phyloP scores from a whole-genome alignment of 2,797 vertebrate genomes.

The Adelosebastes latens region DNA sequence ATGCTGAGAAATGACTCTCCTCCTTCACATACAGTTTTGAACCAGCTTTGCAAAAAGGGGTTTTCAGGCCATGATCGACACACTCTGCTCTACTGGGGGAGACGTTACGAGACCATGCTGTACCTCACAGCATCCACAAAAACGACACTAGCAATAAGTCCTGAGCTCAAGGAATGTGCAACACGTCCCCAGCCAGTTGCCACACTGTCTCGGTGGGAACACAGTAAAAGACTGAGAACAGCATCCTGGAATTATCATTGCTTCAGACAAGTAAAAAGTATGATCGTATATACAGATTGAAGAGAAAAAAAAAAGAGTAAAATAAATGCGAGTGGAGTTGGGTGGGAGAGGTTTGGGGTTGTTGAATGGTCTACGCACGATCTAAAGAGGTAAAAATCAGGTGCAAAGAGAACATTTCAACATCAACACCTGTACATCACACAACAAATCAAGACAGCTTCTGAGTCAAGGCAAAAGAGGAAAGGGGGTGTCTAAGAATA shows the following conservation, averaged over 20 bases:
- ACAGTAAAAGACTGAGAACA: slow-evolving; percentile 70
- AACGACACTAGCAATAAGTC: slow-evolving; percentile 74
- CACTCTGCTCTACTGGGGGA: slow-evolving; percentile 35
- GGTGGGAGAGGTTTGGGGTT: slow-evolving; percentile 21
- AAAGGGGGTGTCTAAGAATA: slow-evolving; percentile 44
- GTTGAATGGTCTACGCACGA: slow-evolving; percentile 39
- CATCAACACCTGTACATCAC: slow-evolving; percentile 52
- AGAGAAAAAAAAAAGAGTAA: neutral
- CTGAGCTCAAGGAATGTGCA: slow-evolving; percentile 86
- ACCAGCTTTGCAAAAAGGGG: slow-evolving; percentile 48
- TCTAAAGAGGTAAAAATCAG: slow-evolving; percentile 73
- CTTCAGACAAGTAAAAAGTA: slow-evolving; percentile 69
- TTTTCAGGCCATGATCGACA: slow-evolving; percentile 37
- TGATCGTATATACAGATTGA: slow-evolving; percentile 58
- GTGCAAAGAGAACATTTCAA: slow-evolving; percentile 68
- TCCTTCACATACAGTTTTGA: slow-evolving; percentile 46
- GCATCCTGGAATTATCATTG: slow-evolving; percentile 76
- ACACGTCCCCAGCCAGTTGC: slow-evolving; percentile 71
- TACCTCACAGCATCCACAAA: slow-evolving; percentile 63
- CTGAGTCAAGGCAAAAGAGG: slow-evolving; percentile 71
- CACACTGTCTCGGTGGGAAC: slow-evolving; percentile 45
- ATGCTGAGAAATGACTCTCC: slow-evolving; percentile 29
- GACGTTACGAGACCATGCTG: slow-evolving; percentile 45
- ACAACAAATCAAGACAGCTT: slow-evolving; percentile 58
- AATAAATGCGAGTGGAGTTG: slow-evolving; percentile 52